Evolutionary conservation across 2,888 invertebrate species (phyloP).

Genomic region (Acleris holmiana): DNA sequence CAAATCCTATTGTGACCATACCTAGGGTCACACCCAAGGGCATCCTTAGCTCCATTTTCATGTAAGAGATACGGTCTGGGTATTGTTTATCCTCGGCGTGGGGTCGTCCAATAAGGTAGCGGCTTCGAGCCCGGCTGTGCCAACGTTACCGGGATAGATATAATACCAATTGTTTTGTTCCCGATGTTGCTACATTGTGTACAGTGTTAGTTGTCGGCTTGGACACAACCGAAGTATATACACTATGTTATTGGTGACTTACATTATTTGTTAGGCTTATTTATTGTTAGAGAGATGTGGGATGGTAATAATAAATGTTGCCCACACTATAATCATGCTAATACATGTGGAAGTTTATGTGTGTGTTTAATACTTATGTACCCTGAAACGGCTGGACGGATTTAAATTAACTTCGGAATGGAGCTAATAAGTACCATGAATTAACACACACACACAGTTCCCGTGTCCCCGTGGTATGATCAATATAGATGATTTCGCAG

Average conservation of each 20-base stretch:
- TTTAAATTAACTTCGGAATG: too few species aligned
- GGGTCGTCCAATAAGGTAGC: constrained; percentile 71
- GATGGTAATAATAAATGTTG: too few species aligned
- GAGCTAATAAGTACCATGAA: too few species aligned
- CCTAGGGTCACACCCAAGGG: neutral
- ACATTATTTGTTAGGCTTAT: neutral
- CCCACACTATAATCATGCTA: too few species aligned
- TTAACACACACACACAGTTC: too few species aligned
- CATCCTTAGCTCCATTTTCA: constrained; percentile 19
- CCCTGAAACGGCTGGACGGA: too few species aligned
- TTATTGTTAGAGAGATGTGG: too few species aligned
- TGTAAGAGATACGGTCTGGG: constrained; percentile 42
- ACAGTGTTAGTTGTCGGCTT: constrained; percentile 12
- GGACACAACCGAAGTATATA: constrained; percentile 12
- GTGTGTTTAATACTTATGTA: too few species aligned
- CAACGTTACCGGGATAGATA: constrained; percentile 44
- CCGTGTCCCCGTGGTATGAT: too few species aligned
- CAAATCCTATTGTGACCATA: too few species aligned
- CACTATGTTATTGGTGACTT: constrained; percentile 15
- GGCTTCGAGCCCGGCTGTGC: constrained; percentile 53
- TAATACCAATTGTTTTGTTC: constrained; percentile 33
- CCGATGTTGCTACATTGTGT: neutral
- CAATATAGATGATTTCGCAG: too few species aligned
- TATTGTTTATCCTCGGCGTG: constrained; percentile 69
- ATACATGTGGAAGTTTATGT: too few species aligned